Conservation (phyloP, 1,140 invertebrate genomes). For the Drosophila baimaii region DNA sequence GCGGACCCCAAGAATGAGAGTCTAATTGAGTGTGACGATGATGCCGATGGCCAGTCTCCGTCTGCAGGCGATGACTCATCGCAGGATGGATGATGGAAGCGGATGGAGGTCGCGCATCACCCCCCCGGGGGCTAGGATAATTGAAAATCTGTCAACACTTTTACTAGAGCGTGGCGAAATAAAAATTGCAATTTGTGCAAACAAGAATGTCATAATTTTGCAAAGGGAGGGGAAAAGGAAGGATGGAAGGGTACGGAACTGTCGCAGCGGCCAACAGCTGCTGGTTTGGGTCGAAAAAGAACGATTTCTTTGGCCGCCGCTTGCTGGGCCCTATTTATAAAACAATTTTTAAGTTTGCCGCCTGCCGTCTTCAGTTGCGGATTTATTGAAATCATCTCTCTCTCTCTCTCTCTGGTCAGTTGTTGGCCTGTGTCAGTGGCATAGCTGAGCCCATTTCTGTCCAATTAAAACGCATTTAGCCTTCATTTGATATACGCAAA, state of each 20-base stretch:
- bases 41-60: slow-evolving; percentile 3
- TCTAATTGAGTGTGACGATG: slow-evolving; percentile 72
- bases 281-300: slow-evolving; percentile 7
- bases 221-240: neutral
- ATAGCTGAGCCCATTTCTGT: slow-evolving; percentile 63
- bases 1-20: slow-evolving; percentile 61
- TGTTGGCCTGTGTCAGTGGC: slow-evolving; percentile 49
- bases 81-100: slow-evolving; percentile 36
- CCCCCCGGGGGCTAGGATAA: slow-evolving; percentile 56
- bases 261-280: slow-evolving; percentile 39
- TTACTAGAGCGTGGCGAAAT: slow-evolving; percentile 77
- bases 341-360: slow-evolving; percentile 33
- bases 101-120: slow-evolving; percentile 35
- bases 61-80: slow-evolving; percentile 14
- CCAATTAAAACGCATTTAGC: slow-evolving; percentile 72
- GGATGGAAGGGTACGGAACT: neutral
- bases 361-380: slow-evolving; percentile 38
- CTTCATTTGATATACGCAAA: slow-evolving; percentile 55
- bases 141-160: slow-evolving; percentile 81
- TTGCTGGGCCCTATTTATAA: slow-evolving; percentile 56
- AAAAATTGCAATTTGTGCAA: slow-evolving; percentile 69
- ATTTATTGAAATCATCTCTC: slow-evolving; percentile 80
- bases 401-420: slow-evolving; percentile 71
- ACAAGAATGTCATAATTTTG: slow-evolving; percentile 75
- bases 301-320: slow-evolving; percentile 16